Evolutionary conservation across 2,888 invertebrate genomes (phyloP), one percentile per base, ranked within the genome.

Genomic region (Rhaphigaster nebulosa): DNA sequence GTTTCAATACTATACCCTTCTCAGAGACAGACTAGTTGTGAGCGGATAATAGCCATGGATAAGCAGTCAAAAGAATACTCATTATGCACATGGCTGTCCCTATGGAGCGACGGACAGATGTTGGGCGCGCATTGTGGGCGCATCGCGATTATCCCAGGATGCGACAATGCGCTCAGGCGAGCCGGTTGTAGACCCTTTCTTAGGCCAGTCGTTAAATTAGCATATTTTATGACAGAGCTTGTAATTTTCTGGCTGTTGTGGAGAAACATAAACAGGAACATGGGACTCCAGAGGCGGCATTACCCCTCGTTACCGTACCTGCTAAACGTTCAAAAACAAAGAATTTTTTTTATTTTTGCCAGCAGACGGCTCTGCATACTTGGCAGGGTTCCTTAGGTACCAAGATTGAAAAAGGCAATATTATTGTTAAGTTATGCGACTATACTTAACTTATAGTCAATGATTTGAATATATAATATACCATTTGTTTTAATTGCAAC

Each of bases 221-320:
- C 88, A 88, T 88, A 60, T 60, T 88, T 88, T 88, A 88, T 88
- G 56, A 60, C 56, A 20, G 41, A 41, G 88, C 88, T 56, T 60
- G 88, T 88, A 88, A 88, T 88, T 88, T 88, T 60, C 65, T 41
- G 56, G 60, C 65, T 88, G 88, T 84, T 84, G 84, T 45, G 26
- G 84, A 84, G 84, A 50, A 45, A 84, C 84, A 84, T 84, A 84
- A 84, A 84, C 45, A 84, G 84, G 84, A 80, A 84, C 84, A 84
- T 84, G 45, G 26, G 80, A 45, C 38, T 38, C 38, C 8, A 23
- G 38, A 13, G 45, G 29, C 84, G 20, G 84, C n/a, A n/a, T 84
- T 84, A 84, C 15, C 50, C 45, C 84, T 84, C 84, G 84, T 84
- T 84, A 84, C 84, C 45, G 26, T 84, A 41, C 45, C 45, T 45